Evolutionary conservation across 2,797 vertebrate genomes (phyloP).

Genomic region (Emys orbicularis): DNA sequence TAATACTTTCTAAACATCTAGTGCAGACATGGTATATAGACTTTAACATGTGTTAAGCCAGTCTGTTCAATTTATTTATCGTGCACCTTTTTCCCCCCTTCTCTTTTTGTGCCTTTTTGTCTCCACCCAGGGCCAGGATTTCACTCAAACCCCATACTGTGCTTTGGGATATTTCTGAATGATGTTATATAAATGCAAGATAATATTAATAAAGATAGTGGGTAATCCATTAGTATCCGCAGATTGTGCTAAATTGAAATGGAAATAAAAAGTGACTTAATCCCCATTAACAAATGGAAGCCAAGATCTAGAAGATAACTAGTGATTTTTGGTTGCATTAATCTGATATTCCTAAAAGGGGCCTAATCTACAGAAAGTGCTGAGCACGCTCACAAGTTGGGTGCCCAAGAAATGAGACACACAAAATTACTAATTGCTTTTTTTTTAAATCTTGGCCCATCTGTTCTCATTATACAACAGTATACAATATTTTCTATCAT

Average conservation of each 20-base stretch:
- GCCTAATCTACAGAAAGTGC: background rate
- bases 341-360: background rate
- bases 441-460: background rate
- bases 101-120: background rate
- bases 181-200: background rate
- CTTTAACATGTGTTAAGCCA: accelerated
- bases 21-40: background rate
- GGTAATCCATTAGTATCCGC: background rate
- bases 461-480: background rate
- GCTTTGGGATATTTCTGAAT: background rate
- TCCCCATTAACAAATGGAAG: background rate
- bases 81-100: accelerated
- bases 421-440: background rate
- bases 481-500: background rate
- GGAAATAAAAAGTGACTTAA: background rate
- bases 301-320: background rate
- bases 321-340: background rate
- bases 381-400: background rate
- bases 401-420: background rate
- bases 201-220: background rate
- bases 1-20: background rate
- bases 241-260: background rate
- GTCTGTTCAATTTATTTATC: background rate
- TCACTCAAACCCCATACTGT: background rate
- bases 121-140: background rate